phyloP scores from a whole-genome alignment of 2,113 vertebrate genomes.

The Cyphomyrus discorhynchus region DNA sequence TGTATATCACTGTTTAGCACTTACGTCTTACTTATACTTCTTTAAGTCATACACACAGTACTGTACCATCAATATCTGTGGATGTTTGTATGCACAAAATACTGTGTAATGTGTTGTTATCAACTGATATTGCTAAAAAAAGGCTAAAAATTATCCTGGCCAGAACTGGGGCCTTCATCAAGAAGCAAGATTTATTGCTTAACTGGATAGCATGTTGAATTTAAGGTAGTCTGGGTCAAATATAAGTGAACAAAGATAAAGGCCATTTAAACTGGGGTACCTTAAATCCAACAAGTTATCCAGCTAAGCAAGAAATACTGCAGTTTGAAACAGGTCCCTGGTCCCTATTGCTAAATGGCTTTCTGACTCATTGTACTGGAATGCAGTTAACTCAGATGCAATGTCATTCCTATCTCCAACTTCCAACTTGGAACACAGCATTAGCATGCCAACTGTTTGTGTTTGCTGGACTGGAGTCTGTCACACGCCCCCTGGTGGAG shows the following conservation, averaged over 20 bases:
- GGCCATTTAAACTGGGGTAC: neutral
- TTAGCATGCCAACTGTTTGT: neutral
- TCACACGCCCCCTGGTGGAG: neutral
- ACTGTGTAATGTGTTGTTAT: neutral
- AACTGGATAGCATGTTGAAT: neutral
- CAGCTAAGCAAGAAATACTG: neutral
- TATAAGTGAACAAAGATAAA: neutral
- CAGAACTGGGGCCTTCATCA: neutral
- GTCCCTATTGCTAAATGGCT: neutral
- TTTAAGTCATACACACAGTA: neutral
- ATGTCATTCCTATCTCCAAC: neutral
- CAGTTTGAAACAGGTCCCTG: neutral
- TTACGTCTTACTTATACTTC: neutral
- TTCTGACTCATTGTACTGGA: neutral
- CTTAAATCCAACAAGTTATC: neutral
- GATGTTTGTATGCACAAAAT: neutral
- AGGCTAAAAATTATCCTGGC: neutral
- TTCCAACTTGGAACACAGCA: neutral
- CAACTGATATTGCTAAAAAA: neutral
- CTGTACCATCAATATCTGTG: neutral
- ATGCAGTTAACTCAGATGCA: neutral
- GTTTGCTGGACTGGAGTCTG: neutral
- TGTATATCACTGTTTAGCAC: neutral
- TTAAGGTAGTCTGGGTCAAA: neutral
- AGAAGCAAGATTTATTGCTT: neutral